These are phyloP conservation scores for Amphiprion clarkii DNA, from an alignment of 2,797 vertebrate genomes.

Conservation along the genomic window DNA sequence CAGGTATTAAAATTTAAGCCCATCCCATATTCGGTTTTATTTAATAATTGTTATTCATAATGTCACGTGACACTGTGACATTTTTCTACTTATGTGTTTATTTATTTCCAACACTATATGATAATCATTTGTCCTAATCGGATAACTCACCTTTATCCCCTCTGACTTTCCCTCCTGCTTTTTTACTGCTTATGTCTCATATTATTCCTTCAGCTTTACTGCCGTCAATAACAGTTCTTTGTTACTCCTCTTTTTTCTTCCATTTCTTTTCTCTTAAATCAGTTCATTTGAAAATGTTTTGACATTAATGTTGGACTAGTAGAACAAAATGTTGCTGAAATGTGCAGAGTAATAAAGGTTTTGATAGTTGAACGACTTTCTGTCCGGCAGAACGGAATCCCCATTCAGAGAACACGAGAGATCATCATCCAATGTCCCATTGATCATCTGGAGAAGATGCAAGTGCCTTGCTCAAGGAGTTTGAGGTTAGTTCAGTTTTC, in stretches of 20 bases:
- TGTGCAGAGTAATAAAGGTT: background rate
- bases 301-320: background rate
- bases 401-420: slow-evolving; percentile 7
- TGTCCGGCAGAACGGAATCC: background rate
- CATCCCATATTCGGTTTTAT: too few relatives aligned
- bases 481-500: slow-evolving; percentile 27
- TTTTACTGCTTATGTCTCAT: too few relatives aligned
- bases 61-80: background rate
- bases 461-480: slow-evolving; percentile 40
- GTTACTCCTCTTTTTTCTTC: too few relatives aligned
- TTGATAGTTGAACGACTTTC: background rate
- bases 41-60: too few relatives aligned
- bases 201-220: too few relatives aligned
- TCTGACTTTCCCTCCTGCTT: too few relatives aligned
- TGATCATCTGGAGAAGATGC: slow-evolving; percentile 33
- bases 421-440: slow-evolving; percentile 36
- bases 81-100: background rate
- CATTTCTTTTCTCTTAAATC: background rate
- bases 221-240: too few relatives aligned
- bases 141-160: too few relatives aligned
- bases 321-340: background rate
- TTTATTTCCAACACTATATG: background rate
- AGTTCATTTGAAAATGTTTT: background rate
- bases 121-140: too few relatives aligned
- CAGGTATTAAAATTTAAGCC: too few relatives aligned